A percentile compares a stretch with the other conserved stretches of the same genome.
Evolutionary conservation across 2,888 invertebrate species (phyloP).

Genomic region (Lithophane leautieri): DNA sequence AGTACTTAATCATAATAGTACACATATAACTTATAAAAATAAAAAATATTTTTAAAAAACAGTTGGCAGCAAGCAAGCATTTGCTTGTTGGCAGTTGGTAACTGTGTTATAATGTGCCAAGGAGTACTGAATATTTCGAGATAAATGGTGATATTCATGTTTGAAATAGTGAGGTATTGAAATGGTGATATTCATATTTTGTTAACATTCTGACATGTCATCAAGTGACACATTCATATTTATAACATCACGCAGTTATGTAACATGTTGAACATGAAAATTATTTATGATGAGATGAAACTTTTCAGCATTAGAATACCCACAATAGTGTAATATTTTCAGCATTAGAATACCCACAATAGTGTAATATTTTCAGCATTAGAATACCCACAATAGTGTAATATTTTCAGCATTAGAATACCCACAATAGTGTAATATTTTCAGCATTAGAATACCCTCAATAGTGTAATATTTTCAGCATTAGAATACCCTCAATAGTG

Average conservation of each 20-base stretch:
- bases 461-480: neutral
- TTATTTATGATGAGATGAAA: slow-evolving; percentile 3
- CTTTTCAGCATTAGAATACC: neutral
- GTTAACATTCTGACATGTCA: neutral
- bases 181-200: neutral
- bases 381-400: neutral
- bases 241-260: neutral
- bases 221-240: slow-evolving; percentile 4
- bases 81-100: no score
- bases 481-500: neutral
- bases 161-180: neutral
- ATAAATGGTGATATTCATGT: neutral
- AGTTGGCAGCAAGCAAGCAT: no score
- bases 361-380: neutral
- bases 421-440: neutral
- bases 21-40: no score
- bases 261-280: neutral
- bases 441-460: no score
- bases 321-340: neutral
- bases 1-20: no score
- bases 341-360: no score
- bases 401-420: no score
- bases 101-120: neutral
- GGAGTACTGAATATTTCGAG: neutral
- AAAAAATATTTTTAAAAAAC: no score